phyloP scores from a whole-genome alignment of 2,113 vertebrate species.

The Microcebus ravelobensis region DNA sequence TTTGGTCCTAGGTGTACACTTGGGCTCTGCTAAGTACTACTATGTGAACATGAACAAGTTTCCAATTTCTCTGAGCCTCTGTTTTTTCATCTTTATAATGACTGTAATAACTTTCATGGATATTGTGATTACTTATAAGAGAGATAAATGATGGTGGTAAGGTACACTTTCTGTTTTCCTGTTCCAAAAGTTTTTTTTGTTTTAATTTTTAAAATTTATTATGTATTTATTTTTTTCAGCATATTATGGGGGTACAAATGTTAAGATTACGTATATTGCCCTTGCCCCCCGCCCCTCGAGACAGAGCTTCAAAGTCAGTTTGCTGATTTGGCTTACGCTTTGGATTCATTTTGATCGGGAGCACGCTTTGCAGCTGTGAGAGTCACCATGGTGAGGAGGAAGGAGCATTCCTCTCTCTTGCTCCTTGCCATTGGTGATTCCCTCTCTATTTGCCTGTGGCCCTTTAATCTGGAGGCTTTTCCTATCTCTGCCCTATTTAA shows the following conservation, averaged over 20 bases:
- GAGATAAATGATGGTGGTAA: background rate
- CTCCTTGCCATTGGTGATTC: background rate
- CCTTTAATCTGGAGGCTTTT: background rate
- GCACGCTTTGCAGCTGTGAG: background rate
- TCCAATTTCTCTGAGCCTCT: background rate
- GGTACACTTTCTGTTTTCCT: background rate
- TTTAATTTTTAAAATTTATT: too few species aligned
- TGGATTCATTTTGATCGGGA: background rate
- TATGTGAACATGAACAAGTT: background rate
- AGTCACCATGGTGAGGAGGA: background rate
- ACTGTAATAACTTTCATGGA: background rate
- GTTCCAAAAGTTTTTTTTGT: background rate
- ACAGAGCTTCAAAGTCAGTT: background rate
- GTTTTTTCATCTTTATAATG: background rate
- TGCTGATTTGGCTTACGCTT: background rate
- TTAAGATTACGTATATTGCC: too few species aligned
- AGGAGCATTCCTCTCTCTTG: background rate
- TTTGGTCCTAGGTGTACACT: background rate
- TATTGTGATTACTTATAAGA: background rate
- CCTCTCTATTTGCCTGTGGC: fast-evolving
- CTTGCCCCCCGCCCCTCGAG: too few species aligned
- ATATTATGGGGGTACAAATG: too few species aligned
- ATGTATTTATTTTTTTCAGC: too few species aligned
- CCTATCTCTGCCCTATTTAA: background rate
- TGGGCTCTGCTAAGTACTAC: background rate